These are phyloP conservation scores for Trypoxylus dichotomus DNA, from an alignment of 1,140 invertebrate species.

Conservation along the genomic window DNA sequence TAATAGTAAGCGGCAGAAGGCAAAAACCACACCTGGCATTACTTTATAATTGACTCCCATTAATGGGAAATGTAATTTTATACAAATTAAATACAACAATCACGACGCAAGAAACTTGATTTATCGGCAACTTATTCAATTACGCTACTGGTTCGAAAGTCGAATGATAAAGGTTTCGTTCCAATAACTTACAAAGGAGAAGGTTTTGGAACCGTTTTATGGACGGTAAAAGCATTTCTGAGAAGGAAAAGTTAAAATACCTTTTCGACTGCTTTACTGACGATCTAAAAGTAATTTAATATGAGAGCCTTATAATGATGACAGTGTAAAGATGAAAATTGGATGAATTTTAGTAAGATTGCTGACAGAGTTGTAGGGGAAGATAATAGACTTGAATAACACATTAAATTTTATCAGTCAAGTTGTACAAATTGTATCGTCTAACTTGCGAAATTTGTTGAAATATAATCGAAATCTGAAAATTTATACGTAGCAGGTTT, in stretches of 20 bases:
- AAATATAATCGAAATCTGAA: too few species aligned
- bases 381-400: too few species aligned
- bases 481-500: too few species aligned
- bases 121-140: slow-evolving; percentile 21
- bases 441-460: too few species aligned
- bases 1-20: background rate
- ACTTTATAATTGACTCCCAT: background rate
- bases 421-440: too few species aligned
- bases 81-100: slow-evolving; percentile 9
- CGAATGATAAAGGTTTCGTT: background rate
- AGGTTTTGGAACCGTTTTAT: background rate
- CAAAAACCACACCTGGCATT: background rate
- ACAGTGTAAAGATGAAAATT: too few species aligned
- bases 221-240: background rate
- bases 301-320: background rate
- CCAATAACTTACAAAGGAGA: background rate
- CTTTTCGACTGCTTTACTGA: background rate
- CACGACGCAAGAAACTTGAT: background rate
- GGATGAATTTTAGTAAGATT: too few species aligned
- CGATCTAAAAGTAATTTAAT: background rate
- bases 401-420: too few species aligned
- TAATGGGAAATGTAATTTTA: slow-evolving; percentile 18
- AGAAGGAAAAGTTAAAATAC: background rate
- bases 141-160: background rate
- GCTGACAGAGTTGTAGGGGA: too few species aligned